Evolutionary conservation across 1,140 invertebrate genomes (phyloP), one percentile per base, ranked within the genome.

Genomic region (Saccostrea echinata): DNA sequence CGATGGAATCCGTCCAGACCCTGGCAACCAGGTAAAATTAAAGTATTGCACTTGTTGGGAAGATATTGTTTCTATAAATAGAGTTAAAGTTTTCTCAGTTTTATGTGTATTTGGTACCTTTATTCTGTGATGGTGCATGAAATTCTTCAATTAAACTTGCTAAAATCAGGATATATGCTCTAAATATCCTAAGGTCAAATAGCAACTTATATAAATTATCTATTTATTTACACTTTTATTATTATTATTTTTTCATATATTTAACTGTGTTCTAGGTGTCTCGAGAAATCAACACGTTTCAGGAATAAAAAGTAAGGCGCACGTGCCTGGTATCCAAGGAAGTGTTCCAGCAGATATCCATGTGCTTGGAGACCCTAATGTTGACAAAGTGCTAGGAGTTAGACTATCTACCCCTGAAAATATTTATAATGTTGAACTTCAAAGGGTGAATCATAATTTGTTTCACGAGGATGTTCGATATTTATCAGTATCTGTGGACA

Each of bases 381-480:
- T 68, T 76, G 90, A 91, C 71, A 82, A 81, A 24, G 84, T 85
- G n/a, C 33, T 91, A 27, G 85, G 82, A 64, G 43, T 91, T 1
- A 89, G 88, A 53, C 84, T 91, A 24, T 16, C 87, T 12, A 91
- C 91, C 55, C 80, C 71, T 85, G 83, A 57, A 9, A 61, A 83
- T 53, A 90, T 84, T 4, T 90, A 91, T 87, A 88, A 91, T 83
- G 83, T 91, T 84, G 86, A 90, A 53, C 84, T 91, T 16, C 53
- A 90, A 84, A 90, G 91, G 86, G 61, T 91, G 2, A 85, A 91
- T 80, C 82, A 85, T 51, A 86, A 88, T n/a, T 88, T 92, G 61
- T 64, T 92, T 1, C 91, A 91, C 53, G 85, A 91, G 55, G 89
- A 92, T 83, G 90, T 92, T 24, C 88, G 87, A 80, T 84, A 90